Evolutionary conservation across 2,797 vertebrate species (phyloP), one percentile per base, ranked within the genome.

Genomic region (Enoplosus armatus): DNA sequence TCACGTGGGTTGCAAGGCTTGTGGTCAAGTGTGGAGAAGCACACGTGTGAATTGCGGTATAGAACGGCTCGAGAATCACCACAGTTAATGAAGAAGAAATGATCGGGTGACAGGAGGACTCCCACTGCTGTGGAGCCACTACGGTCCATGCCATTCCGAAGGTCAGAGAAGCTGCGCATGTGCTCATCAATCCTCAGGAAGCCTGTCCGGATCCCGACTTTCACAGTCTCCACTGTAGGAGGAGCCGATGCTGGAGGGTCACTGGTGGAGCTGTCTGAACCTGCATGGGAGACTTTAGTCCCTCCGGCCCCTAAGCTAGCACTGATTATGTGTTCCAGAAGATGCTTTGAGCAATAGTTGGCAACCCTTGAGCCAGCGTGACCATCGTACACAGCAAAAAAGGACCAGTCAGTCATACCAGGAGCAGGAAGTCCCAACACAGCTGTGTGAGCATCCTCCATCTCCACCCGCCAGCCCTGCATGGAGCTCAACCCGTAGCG

Each of bases 381-480:
- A 84, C 98, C 98, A 61, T 99, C 98, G 51, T 99, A 99, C 67
- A 99, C 98, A 0, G 97, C 98, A 79, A 99, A 99, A 89, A 99
- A 99, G 8, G 98, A 99, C 98, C 98, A 99, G 95, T 98, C 94
- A 72, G 94, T 96, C 94, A 99, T 95, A 87, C 97, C 97, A 0
- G 96, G 97, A 45, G 89, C 73, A 48, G 98, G 97, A 84, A 99
- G 97, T 67, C 97, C 98, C 87, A 99, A 89, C 68, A 97, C 96
- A 76, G 98, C 98, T 4, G 98, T 99, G 92, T 99, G 98, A 54
- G 98, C 98, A 45, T 99, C 98, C 94, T 99, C 98, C 98, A 99
- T 99, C 89, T 99, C 98, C 90, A 99, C 98, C 91, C 98, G 93
- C 98, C 98, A 99, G 63, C 98, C 98, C 93, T 99, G 98, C 98